phyloP scores from a whole-genome alignment of 2,113 vertebrate genomes.

The Lota lota region DNA sequence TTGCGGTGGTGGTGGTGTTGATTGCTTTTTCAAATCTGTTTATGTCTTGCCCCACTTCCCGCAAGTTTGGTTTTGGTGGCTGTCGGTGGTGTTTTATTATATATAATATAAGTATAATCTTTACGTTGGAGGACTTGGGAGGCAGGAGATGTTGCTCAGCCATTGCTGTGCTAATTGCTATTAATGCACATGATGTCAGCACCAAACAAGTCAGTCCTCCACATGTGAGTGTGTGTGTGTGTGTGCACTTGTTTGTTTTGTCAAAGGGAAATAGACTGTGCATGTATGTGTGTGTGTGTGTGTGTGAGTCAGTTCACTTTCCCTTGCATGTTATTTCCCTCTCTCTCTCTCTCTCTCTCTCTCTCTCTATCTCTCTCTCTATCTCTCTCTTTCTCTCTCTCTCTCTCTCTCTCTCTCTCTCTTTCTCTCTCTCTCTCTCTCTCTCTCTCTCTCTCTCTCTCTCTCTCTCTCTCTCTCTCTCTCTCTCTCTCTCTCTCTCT shows the following conservation, averaged over 20 bases:
- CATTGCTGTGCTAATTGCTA: slow-evolving; percentile 73
- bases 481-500: not conserved
- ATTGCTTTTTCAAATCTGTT: slow-evolving; percentile 80
- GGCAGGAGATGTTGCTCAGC: slow-evolving; percentile 19
- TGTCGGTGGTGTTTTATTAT: too few species aligned
- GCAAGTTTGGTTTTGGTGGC: slow-evolving; percentile 57
- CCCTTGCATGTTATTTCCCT: not conserved
- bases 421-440: not conserved
- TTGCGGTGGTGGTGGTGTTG: slow-evolving; percentile 73
- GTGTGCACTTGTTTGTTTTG: not conserved
- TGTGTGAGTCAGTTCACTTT: not conserved
- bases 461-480: not conserved
- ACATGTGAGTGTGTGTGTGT: not conserved
- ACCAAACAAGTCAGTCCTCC: slow-evolving; percentile 54
- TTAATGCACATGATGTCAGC: slow-evolving; percentile 71
- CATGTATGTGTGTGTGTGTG: not conserved
- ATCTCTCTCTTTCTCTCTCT: slow-evolving; percentile 9
- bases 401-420: not conserved
- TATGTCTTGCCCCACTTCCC: slow-evolving; percentile 76
- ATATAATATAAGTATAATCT: too few species aligned
- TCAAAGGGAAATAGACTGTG: not conserved
- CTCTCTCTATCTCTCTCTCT: too few species aligned
- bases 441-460: not conserved
- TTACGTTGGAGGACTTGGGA: too few species aligned
- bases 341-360: slow-evolving; percentile 1